phyloP scores from a whole-genome alignment of 1,140 invertebrate genomes.

The Hylaeus volcanicus region DNA sequence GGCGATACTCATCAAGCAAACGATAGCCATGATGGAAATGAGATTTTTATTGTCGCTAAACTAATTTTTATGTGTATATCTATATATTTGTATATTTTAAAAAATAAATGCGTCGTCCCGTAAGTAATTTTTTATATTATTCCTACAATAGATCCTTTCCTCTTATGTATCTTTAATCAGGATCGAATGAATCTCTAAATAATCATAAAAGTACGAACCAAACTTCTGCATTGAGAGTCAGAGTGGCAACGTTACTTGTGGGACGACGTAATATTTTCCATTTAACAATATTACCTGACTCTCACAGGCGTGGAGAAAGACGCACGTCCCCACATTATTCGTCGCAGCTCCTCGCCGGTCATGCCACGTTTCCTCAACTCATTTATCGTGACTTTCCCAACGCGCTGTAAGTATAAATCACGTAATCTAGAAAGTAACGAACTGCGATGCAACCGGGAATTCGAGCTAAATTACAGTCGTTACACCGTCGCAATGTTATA shows the following conservation, averaged over 20 bases:
- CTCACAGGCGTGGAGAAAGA: slow-evolving; percentile 93
- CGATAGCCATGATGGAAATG: background rate
- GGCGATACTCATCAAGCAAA: background rate
- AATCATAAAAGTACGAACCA: too few species aligned
- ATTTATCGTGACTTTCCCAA: slow-evolving; percentile 92
- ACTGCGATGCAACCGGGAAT: background rate
- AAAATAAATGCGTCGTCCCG: too few species aligned
- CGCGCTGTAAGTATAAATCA: slow-evolving; percentile 84
- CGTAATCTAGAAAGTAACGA: slow-evolving; percentile 68
- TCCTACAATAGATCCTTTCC: too few species aligned
- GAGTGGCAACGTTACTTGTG: too few species aligned
- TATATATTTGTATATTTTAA: too few species aligned
- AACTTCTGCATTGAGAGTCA: too few species aligned
- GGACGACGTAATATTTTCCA: background rate
- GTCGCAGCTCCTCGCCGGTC: slow-evolving; percentile 91
- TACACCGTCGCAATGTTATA: background rate
- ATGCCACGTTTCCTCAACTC: slow-evolving; percentile 90
- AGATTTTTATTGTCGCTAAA: too few species aligned
- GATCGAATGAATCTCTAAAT: too few species aligned
- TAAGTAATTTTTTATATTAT: too few species aligned
- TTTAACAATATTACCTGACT: slow-evolving; percentile 79
- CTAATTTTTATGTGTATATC: too few species aligned
- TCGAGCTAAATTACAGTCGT: background rate
- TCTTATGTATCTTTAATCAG: too few species aligned
- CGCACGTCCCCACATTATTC: slow-evolving; percentile 93